Conservation (phyloP, 2,888 invertebrate species). For the Tetheella fluctuosa region DNA sequence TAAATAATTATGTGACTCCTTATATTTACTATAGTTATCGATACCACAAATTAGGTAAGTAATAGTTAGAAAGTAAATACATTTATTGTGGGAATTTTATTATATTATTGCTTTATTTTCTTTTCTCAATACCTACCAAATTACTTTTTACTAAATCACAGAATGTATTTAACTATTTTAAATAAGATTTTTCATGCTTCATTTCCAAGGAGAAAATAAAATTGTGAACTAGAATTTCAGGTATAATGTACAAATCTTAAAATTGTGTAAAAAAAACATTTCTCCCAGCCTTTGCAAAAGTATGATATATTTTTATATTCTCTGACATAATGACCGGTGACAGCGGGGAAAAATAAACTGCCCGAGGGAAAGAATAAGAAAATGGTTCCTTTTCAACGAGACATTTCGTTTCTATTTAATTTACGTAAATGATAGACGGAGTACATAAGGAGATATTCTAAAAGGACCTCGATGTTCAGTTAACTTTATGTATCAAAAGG, state of each 20-base stretch:
- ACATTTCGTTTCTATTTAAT: conserved; percentile 61
- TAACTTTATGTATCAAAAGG: conserved; percentile 13
- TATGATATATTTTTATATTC: conserved; percentile 48
- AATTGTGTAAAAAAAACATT: conserved; percentile 15
- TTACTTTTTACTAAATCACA: not conserved
- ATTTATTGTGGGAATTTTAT: not conserved
- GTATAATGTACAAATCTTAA: not conserved
- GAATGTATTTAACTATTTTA: too few species aligned
- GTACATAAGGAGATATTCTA: conserved; percentile 37
- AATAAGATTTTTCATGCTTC: too few species aligned
- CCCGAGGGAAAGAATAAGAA: conserved; percentile 62
- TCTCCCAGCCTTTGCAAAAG: conserved; percentile 18
- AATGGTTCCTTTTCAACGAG: conserved; percentile 58
- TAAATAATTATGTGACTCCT: conserved; percentile 10
- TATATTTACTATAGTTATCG: conserved; percentile 2
- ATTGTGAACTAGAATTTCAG: not conserved
- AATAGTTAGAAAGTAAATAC: not conserved
- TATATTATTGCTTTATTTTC: not conserved
- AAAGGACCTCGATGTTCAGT: conserved; percentile 23
- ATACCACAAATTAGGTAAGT: not conserved
- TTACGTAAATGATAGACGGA: conserved; percentile 55
- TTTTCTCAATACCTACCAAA: not conserved
- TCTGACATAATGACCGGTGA: conserved; percentile 69
- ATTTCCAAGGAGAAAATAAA: not conserved
- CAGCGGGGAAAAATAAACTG: conserved; percentile 63